Conservation (phyloP, 2,113 vertebrate species). For the Vulpes vulpes region DNA sequence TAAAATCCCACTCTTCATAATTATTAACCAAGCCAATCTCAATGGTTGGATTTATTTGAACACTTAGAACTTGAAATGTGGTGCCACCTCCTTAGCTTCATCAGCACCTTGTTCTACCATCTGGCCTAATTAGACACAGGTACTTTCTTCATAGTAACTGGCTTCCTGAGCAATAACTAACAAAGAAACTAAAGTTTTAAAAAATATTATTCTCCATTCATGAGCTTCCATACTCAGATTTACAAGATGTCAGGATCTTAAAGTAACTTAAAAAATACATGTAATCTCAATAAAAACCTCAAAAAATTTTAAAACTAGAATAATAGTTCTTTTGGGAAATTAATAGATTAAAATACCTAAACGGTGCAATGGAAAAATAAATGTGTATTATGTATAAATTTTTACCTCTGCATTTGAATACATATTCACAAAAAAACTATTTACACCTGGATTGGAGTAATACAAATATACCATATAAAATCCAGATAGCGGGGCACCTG, state of each 20-base stretch:
- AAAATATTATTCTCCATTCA: not conserved
- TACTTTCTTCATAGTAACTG: not conserved
- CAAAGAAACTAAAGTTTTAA: not conserved
- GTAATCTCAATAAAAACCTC: constrained; percentile 15
- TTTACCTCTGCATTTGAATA: not conserved
- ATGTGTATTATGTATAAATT: not conserved
- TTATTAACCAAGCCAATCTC: not conserved
- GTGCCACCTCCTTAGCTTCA: not conserved
- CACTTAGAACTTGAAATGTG: not conserved
- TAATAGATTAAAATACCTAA: not conserved
- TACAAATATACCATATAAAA: not conserved
- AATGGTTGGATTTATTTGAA: not conserved
- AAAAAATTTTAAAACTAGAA: not conserved
- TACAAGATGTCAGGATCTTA: not conserved
- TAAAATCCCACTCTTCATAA: not conserved
- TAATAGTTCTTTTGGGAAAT: not conserved
- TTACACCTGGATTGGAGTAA: not conserved
- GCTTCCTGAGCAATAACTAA: not conserved
- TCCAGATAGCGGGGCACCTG: not conserved
- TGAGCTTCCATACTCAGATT: not conserved
- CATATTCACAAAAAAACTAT: not conserved
- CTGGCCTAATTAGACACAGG: not conserved
- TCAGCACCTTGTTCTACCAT: not conserved
- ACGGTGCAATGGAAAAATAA: not conserved
- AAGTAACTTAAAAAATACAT: constrained; percentile 38